These are phyloP conservation scores for Psix sp. DNA, from an alignment of 1,140 invertebrate genomes.

Conservation along the genomic window DNA sequence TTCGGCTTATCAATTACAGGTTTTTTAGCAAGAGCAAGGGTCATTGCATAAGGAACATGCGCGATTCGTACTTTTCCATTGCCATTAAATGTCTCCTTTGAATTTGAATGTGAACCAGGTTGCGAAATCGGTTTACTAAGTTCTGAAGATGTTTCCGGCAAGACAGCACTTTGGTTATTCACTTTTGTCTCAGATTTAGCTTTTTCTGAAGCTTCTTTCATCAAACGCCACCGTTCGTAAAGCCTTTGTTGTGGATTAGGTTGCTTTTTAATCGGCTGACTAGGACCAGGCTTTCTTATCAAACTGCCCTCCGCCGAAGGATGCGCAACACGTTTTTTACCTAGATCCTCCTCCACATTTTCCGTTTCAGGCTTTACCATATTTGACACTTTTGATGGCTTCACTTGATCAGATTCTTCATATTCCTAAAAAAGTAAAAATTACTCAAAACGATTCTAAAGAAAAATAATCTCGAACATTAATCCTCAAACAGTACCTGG, in stretches of 20 bases:
- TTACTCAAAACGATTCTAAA: conserved; percentile 9
- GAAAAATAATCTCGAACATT: conserved; percentile 2
- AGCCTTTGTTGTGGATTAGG: conserved; percentile 71
- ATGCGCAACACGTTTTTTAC: conserved; percentile 71
- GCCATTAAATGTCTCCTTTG: conserved; percentile 63
- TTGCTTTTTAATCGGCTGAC: conserved; percentile 63
- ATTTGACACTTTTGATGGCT: conserved; percentile 50
- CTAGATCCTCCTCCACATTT: conserved; percentile 67
- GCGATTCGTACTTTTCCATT: conserved; percentile 78
- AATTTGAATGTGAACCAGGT: conserved; percentile 5
- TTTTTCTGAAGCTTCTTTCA: conserved; percentile 67
- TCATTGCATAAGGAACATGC: conserved; percentile 80
- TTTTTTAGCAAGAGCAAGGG: conserved; percentile 79
- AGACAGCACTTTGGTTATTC: conserved; percentile 3
- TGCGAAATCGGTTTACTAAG: conserved; percentile 3
- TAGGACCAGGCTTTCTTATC: conserved; percentile 59
- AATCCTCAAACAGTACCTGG: conserved; percentile 76
- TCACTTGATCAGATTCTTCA: conserved; percentile 69
- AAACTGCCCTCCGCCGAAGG: conserved; percentile 64
- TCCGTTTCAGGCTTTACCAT: conserved; percentile 61
- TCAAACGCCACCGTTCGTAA: conserved; percentile 72
- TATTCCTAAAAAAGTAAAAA: conserved; percentile 66
- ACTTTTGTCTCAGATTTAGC: conserved; percentile 8
- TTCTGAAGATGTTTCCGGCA: not conserved
- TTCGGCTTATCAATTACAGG: conserved; percentile 74